Evolutionary conservation across 30 jellyfish, hydroid and myxozoan species (phyloP).

Genomic region (Morbakka virulenta): DNA sequence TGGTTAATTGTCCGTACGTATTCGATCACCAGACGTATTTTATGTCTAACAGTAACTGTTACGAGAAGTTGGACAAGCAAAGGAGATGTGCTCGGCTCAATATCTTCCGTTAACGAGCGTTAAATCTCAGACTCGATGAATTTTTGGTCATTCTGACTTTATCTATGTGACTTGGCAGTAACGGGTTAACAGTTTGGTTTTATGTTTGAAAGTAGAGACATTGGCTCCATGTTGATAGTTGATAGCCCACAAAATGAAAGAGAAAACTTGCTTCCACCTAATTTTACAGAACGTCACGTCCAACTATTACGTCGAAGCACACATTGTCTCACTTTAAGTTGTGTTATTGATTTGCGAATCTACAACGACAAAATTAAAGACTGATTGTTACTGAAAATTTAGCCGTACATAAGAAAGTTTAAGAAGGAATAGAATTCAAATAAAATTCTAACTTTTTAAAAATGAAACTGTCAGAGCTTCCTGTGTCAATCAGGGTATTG

Average conservation of each 20-base stretch:
- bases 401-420: constrained; percentile 10
- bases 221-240: constrained; percentile 19
- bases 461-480: no score
- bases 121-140: constrained; percentile 56
- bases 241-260: constrained; percentile 4
- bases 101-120: constrained; percentile 9
- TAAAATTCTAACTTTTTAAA: background rate
- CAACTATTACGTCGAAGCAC: constrained; percentile 45
- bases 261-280: constrained; percentile 32
- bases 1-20: no score
- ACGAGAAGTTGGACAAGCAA: constrained; percentile 57
- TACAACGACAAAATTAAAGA: background rate
- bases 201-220: constrained; percentile 2
- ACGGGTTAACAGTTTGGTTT: constrained; percentile 38
- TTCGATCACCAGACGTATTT: constrained; percentile 43
- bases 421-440: no score
- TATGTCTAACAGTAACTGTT: constrained; percentile 5
- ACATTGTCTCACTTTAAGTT: background rate
- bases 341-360: background rate
- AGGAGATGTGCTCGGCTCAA: constrained; percentile 61
- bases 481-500: no score
- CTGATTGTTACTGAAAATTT: background rate
- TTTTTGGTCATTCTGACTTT: constrained; percentile 17
- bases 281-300: constrained; percentile 41
- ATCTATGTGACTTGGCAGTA: constrained; percentile 13